Percentiles rank a stretch among this genome's conserved stretches.
Conservation (phyloP, 2,113 vertebrate species). For the Rhombomys opimus region DNA sequence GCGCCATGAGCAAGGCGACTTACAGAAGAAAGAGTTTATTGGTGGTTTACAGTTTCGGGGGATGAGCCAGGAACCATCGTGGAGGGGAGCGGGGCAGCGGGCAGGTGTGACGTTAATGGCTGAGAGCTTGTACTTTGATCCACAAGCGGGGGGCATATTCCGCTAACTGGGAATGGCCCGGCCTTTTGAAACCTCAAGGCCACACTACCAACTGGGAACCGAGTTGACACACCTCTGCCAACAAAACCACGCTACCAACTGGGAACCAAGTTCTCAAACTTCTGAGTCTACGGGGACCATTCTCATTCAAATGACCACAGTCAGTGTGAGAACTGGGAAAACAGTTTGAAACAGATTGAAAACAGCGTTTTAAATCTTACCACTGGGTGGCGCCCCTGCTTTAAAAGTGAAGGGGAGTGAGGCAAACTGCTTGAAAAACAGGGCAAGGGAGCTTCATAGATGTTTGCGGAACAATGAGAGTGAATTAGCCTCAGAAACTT, state of each 20-base stretch:
- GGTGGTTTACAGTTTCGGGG: not conserved
- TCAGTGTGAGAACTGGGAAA: not conserved
- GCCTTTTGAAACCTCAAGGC: not conserved
- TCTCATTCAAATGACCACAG: not conserved
- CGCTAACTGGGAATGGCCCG: not conserved
- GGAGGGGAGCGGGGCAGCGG: not conserved
- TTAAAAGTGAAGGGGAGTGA: not conserved
- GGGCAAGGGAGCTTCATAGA: not conserved
- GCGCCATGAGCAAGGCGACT: not conserved
- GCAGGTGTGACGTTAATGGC: no score
- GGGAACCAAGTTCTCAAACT: not conserved
- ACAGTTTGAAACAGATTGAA: no score
- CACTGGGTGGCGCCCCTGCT: constrained; percentile 73
- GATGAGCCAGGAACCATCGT: no score
- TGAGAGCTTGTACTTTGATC: not conserved
- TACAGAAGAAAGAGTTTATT: not conserved
- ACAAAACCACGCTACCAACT: not conserved
- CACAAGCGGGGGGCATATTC: not conserved
- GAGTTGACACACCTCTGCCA: not conserved
- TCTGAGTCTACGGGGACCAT: accelerated
- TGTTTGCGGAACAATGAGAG: not conserved
- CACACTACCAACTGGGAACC: not conserved
- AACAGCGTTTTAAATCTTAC: constrained; percentile 44
- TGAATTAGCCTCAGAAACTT: constrained; percentile 13
- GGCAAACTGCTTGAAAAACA: not conserved